Base-by-base conservation (phyloP, 35 echinoderm and acorn worm genomes). In the Apostichopus japonicus region DNA sequence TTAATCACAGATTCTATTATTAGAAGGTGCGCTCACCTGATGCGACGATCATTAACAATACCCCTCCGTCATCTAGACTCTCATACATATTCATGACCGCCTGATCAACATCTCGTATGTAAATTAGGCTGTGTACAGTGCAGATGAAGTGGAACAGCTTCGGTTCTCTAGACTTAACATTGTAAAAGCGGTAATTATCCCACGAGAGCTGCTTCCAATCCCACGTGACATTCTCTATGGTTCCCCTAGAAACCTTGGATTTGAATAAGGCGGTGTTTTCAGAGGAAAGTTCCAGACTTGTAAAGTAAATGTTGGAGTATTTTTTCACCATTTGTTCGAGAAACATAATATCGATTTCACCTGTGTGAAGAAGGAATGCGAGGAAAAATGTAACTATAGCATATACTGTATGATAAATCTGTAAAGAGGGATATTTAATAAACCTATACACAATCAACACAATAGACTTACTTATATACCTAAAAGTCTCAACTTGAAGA, bases 1-100 rank as follows among this genome's bases (percentile, higher is more conserved):
- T 33, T 33, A 33, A 33, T 33, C 27, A 33, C 27, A 33, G 1
- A 33, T 33, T 33, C 27, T 33, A 33, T 33, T 33, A 33, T 33
- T 33, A 33, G 57, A 59, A 13, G 57, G 24, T 58, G 51, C 56
- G 58, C 86, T 89, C 51, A 89, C 86, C 61, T 65, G 86, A 89
- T 62, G 51, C 59, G 19, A 72, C 86, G 51, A 89, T 89, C 67
- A 89, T 71, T 89, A 89, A 52, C 23, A 89, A 10, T 21, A 89
- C 86, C 17, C 86, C 86, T 1, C 86, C 86, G 16, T 89, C 59
- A 24, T 62, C 59, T 44, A 89, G 67, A 14, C 17, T 62, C 8
- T 89, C 86, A 33, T 89, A 89, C 86, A 89, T 89, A 89, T 89
- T 89, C 86, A 89, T 89, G 10, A 89, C 86, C 3, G 86, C 67